These are phyloP conservation scores for Copsychus sechellarum DNA, from an alignment of 2,113 vertebrate genomes.

Conservation along the genomic window DNA sequence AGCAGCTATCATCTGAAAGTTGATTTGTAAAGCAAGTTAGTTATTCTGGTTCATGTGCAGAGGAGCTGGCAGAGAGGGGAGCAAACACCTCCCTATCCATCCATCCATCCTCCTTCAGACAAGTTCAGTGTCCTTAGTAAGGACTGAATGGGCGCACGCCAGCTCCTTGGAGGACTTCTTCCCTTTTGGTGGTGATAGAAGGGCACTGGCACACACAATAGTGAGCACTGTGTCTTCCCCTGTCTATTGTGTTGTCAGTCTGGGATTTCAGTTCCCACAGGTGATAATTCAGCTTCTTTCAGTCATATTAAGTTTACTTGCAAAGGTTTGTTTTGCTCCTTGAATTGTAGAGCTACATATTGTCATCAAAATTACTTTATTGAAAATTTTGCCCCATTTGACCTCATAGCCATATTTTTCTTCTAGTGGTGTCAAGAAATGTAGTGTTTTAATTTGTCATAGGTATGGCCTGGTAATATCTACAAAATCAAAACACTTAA, in stretches of 20 bases:
- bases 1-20: not conserved
- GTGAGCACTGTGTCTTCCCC: not conserved
- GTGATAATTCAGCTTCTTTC: not conserved
- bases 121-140: not conserved
- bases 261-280: not conserved
- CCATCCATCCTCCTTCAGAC: fast-evolving
- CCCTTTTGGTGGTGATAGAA: not conserved
- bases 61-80: not conserved
- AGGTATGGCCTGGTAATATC: conserved; percentile 2
- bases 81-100: fast-evolving
- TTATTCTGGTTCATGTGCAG: not conserved
- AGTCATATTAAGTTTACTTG: not conserved
- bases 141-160: not conserved
- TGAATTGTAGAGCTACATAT: not conserved
- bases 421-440: not conserved
- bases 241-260: not conserved
- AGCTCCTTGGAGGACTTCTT: not conserved
- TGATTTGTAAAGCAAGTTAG: not conserved
- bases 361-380: not conserved
- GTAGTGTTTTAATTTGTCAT: conserved; percentile 27
- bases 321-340: not conserved
- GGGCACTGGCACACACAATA: not conserved
- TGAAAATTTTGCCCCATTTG: conserved; percentile 8
- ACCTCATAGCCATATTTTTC: not conserved
- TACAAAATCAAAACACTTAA: not conserved